phyloP scores from a whole-genome alignment of 1,140 invertebrate species.

The Cyclargus thomasi region DNA sequence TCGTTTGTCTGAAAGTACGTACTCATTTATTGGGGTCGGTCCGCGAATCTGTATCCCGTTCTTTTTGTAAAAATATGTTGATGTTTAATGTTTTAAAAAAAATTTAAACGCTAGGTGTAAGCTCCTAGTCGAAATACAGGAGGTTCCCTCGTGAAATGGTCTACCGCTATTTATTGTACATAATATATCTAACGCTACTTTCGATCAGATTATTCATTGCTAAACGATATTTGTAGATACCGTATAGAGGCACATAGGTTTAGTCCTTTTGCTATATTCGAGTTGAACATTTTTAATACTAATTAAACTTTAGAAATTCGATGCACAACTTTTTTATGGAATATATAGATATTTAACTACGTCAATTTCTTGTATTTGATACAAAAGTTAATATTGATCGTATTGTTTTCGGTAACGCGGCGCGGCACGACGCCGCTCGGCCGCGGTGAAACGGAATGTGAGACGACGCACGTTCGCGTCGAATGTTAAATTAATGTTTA shows the following conservation, averaged over 20 bases:
- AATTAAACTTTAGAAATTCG: conserved; percentile 22
- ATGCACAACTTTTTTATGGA: conserved; percentile 41
- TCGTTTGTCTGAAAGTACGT: background rate
- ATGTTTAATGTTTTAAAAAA: conserved; percentile 10
- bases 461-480: conserved; percentile 38
- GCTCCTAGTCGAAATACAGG: background rate
- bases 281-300: conserved; percentile 18
- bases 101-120: background rate
- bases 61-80: conserved; percentile 18
- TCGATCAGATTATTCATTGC: conserved; percentile 12
- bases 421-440: conserved; percentile 46
- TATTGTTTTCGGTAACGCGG: background rate
- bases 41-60: background rate
- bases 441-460: conserved; percentile 53
- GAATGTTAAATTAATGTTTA: conserved; percentile 51
- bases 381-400: conserved; percentile 22
- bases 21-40: background rate
- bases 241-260: conserved; percentile 19
- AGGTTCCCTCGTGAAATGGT: conserved; percentile 8
- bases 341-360: conserved; percentile 52
- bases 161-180: conserved; percentile 15
- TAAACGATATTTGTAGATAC: conserved; percentile 21
- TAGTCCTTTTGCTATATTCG: conserved; percentile 20
- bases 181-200: conserved; percentile 11
- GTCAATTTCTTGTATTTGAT: conserved; percentile 66